phyloP scores from a whole-genome alignment of 53 echinoderm and acorn worm species.

The Zoroaster sp. region DNA sequence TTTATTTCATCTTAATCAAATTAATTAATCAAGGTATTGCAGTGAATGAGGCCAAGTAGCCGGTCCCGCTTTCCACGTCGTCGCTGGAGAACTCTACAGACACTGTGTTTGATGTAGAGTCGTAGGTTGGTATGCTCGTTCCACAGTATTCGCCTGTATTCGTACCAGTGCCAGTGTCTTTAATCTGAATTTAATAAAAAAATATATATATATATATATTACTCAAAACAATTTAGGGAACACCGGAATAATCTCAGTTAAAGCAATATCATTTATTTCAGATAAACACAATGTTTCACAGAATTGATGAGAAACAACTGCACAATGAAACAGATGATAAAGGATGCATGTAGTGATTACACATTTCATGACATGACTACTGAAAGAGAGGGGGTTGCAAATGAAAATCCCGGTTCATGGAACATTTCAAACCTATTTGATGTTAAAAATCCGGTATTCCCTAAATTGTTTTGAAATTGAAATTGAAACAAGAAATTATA shows the following conservation, averaged over 20 bases:
- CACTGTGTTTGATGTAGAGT: constrained; percentile 2
- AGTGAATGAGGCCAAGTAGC: constrained; percentile 19
- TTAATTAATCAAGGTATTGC: background rate
- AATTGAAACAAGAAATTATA: too few species aligned
- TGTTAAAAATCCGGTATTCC: too few species aligned
- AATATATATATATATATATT: background rate
- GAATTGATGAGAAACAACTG: too few species aligned
- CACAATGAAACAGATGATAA: too few species aligned
- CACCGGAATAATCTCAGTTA: background rate
- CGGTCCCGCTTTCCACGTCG: background rate
- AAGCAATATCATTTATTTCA: background rate
- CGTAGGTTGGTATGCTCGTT: background rate
- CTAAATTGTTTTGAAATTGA: too few species aligned
- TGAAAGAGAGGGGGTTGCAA: too few species aligned
- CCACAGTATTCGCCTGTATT: background rate
- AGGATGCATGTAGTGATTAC: too few species aligned
- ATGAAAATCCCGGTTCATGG: too few species aligned
- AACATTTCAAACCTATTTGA: too few species aligned
- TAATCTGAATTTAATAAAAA: background rate
- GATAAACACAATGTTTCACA: background rate
- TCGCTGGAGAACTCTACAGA: constrained; percentile 30
- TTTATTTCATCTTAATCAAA: too few species aligned
- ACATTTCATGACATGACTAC: background rate
- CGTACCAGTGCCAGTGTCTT: background rate
- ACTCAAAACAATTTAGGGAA: background rate